phyloP scores from a whole-genome alignment of 2,888 invertebrate genomes.

The Drosophila kuntzei region DNA sequence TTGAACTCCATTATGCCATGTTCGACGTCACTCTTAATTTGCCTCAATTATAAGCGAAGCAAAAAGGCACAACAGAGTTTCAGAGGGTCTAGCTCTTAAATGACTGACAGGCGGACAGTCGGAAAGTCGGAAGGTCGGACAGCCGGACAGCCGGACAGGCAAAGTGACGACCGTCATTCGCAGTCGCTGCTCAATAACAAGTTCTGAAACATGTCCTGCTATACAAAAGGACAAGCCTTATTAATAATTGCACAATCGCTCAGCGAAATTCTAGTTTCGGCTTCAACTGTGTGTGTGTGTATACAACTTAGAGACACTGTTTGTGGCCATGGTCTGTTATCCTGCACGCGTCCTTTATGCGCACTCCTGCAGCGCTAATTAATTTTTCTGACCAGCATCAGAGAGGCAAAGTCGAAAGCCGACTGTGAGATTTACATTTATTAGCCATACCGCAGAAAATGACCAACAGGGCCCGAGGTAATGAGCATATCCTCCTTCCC shows the following conservation, averaged over 20 bases:
- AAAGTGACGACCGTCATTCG: not conserved
- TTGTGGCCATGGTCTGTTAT: conserved; percentile 15
- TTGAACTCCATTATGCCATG: conserved; percentile 81
- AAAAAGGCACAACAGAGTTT: not conserved
- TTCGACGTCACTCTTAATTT: conserved; percentile 83
- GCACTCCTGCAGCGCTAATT: conserved; percentile 80
- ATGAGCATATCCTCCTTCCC: conserved; percentile 51
- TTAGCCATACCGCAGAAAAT: conserved; percentile 66
- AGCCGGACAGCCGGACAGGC: not conserved
- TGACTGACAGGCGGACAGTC: conserved; percentile 22
- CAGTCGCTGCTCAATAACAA: conserved; percentile 33
- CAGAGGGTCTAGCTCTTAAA: conserved; percentile 6
- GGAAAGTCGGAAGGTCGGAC: no score
- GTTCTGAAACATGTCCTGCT: conserved; percentile 12
- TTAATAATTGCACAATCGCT: conserved; percentile 67
- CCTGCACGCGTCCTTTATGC: conserved; percentile 51
- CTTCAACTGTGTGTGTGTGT: conserved; percentile 43
- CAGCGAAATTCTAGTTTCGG: conserved; percentile 54
- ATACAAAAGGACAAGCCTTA: conserved; percentile 49
- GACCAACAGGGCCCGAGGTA: conserved; percentile 66
- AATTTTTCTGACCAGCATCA: conserved; percentile 76
- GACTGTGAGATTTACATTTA: conserved; percentile 77
- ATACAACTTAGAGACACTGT: conserved; percentile 27
- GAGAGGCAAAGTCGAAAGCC: conserved; percentile 30
- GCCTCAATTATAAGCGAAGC: conserved; percentile 72